Percentiles rank a stretch among this genome's conserved stretches.
Conservation (phyloP, 2,113 vertebrate genomes). For the Sphaerodactylus townsendi region DNA sequence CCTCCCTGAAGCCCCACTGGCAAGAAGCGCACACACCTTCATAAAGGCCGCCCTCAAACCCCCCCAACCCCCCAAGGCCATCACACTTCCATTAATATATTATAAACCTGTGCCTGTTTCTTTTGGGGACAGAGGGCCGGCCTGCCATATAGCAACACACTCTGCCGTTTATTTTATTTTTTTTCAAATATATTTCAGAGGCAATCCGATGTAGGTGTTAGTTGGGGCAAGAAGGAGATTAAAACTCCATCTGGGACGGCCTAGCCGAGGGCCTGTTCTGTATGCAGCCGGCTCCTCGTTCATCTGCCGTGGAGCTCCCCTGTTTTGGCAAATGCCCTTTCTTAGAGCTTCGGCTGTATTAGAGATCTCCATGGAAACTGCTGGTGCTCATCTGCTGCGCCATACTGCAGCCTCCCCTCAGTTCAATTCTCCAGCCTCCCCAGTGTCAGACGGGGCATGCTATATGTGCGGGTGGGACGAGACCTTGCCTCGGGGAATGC, state of each 20-base stretch:
- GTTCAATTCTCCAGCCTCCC: constrained; percentile 64
- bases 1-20: constrained; percentile 71
- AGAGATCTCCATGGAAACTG: constrained; percentile 86
- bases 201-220: background rate
- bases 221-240: constrained; percentile 39
- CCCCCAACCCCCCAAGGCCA: constrained; percentile 35
- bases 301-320: constrained; percentile 43
- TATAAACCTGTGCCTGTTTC: constrained; percentile 55
- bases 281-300: constrained; percentile 57
- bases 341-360: constrained; percentile 69
- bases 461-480: constrained; percentile 60
- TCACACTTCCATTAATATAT: constrained; percentile 57
- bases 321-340: constrained; percentile 64
- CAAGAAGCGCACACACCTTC: constrained; percentile 59
- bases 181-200: constrained; percentile 24
- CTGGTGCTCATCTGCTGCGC: constrained; percentile 82
- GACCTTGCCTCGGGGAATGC: constrained; percentile 64
- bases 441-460: constrained; percentile 66
- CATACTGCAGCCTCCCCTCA: constrained; percentile 63
- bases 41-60: constrained; percentile 60
- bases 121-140: background rate
- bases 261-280: constrained; percentile 43
- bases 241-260: constrained; percentile 67
- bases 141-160: background rate
- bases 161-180: constrained; percentile 17